phyloP scores from a whole-genome alignment of 1,140 invertebrate species.

The Drosophila persimilis region DNA sequence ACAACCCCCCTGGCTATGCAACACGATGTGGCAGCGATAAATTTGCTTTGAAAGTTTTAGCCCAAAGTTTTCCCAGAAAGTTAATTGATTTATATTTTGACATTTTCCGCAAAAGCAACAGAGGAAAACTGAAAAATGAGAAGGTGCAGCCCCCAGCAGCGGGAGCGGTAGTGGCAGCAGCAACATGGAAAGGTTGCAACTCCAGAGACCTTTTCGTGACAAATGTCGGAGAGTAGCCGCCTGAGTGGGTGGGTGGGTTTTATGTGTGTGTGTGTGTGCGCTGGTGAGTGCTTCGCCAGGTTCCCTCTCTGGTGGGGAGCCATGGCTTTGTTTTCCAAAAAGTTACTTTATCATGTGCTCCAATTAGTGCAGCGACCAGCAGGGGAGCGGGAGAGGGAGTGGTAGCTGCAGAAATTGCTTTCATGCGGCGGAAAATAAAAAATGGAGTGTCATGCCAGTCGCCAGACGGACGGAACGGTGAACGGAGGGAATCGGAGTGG shows the following conservation, averaged over 20 bases:
- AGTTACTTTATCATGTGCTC: slow-evolving; percentile 80
- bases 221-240: slow-evolving; percentile 56
- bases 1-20: slow-evolving; percentile 1
- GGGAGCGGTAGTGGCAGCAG: neutral
- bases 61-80: slow-evolving; percentile 59
- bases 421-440: slow-evolving; percentile 71
- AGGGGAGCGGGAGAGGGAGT: neutral
- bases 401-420: slow-evolving; percentile 49
- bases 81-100: slow-evolving; percentile 80
- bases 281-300: slow-evolving; percentile 31
- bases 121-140: slow-evolving; percentile 32
- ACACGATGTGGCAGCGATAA: slow-evolving; percentile 34
- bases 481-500: neutral
- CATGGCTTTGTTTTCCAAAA: slow-evolving; percentile 38
- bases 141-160: slow-evolving; percentile 37
- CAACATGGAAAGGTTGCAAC: slow-evolving; percentile 47
- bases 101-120: slow-evolving; percentile 57
- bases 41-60: slow-evolving; percentile 58
- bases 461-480: slow-evolving; percentile 5
- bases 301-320: too few species aligned
- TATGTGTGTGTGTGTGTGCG: slow-evolving; percentile 18
- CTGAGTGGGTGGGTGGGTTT: slow-evolving; percentile 25
- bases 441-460: slow-evolving; percentile 76
- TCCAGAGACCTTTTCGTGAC: slow-evolving; percentile 71
- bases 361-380: slow-evolving; percentile 62